Conservation (phyloP, 2,113 vertebrate species). For the Ranitomeya variabilis region DNA sequence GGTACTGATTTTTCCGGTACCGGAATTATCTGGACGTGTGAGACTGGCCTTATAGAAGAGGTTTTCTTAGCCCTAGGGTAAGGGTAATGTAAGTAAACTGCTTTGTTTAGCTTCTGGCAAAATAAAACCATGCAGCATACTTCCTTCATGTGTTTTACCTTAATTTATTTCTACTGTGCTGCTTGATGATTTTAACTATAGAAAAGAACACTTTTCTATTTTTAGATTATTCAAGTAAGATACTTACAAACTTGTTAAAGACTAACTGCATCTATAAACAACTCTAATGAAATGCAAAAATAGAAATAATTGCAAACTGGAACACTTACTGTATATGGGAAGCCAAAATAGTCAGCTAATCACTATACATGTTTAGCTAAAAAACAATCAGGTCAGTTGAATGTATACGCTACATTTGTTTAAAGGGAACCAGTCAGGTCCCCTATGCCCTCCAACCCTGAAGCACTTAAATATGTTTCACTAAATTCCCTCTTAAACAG, state of each 20-base stretch:
- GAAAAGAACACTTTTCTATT: not conserved
- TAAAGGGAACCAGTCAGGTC: too few relatives aligned
- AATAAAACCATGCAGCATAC: too few relatives aligned
- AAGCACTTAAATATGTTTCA: too few relatives aligned
- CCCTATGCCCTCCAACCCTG: too few relatives aligned
- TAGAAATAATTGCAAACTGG: not conserved
- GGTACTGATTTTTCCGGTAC: too few relatives aligned
- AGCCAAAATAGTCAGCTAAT: not conserved
- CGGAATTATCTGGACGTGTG: too few relatives aligned
- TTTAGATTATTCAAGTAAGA: not conserved
- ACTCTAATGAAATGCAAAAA: not conserved
- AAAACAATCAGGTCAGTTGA: not conserved
- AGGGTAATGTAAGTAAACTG: too few relatives aligned
- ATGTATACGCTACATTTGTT: not conserved
- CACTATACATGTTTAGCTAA: not conserved
- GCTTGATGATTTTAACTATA: not conserved
- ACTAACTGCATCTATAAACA: slow-evolving; percentile 1
- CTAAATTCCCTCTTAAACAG: too few relatives aligned
- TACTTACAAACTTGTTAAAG: not conserved
- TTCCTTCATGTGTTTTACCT: too few relatives aligned
- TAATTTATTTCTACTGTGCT: not conserved
- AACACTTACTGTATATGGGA: not conserved
- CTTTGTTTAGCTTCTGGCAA: too few relatives aligned
- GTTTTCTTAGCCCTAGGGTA: too few relatives aligned
- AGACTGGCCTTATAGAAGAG: too few relatives aligned